Base-by-base conservation (phyloP, 2,113 vertebrate species). In the Glaucomys volans region DNA sequence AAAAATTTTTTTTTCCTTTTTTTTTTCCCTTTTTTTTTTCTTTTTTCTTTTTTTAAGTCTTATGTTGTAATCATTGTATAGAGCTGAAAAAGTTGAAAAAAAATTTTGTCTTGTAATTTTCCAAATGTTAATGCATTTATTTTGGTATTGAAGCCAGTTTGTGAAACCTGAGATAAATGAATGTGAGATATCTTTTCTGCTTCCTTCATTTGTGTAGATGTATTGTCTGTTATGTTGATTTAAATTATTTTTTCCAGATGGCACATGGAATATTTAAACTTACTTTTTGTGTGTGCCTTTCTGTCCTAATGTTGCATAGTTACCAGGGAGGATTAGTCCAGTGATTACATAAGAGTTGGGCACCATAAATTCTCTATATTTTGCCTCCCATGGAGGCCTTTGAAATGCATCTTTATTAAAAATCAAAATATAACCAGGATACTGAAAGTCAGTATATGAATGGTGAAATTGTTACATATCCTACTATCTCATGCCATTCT, bases 321-420 rank as follows among this genome's bases (percentile, higher is more conserved):
- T 98, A 95, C 96, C 94, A 97, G 95, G 96, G 95, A n/a, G 80
- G 96, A 95, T 96, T 95, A 95, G 98, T 96, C 94, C 96, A 92
- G 96, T 98, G 94, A 97, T 83, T 95, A 97, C 64, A 90, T 97
- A 91, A 95, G 90, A 97, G 95, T 95, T 92, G 91, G 87, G 94
- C 97, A 98, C 97, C 97, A 59, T 95, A 66, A 97, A 95, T 95
- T 94, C 93, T 95, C 92, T 96, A 12, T 95, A 95, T 97, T 83
- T 90, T 98, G 98, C 97, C 98, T 99, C 98, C 98, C 30, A 26
- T 99, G 98, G 99, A 99, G 98, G 98, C 91, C 96, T 66, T 67
- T 62, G 84, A 97, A 82, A 96, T 95, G 88, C 91, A 97, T 96
- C 95, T 97, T 96, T 96, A 95, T 89, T 96, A 93, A 96, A 97